phyloP scores from a whole-genome alignment of 1,140 invertebrate genomes.

The Eubasilissa regina region DNA sequence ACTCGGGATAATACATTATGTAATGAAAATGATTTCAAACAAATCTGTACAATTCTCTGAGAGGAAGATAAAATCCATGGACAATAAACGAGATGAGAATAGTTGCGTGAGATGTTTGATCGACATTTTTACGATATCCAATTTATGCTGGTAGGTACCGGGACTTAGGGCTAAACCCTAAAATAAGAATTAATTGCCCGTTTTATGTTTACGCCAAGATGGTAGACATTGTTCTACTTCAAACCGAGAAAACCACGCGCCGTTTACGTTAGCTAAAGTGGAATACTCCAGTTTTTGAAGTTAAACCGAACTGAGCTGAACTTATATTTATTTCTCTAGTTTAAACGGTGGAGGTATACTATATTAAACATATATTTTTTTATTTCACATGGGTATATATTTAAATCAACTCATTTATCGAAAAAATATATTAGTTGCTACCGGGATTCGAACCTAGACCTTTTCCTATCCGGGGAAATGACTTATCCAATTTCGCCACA shows the following conservation, averaged over 20 bases:
- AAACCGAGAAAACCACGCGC: not conserved
- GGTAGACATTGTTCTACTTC: not conserved
- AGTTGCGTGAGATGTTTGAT: not conserved
- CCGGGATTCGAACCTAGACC: too few relatives aligned
- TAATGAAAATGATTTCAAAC: not conserved
- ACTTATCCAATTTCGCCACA: too few relatives aligned
- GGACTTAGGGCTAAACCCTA: not conserved
- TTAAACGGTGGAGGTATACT: too few relatives aligned
- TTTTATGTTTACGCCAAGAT: not conserved
- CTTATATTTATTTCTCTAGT: too few relatives aligned
- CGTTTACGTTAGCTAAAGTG: not conserved
- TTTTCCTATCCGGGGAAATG: too few relatives aligned
- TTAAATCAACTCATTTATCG: too few relatives aligned
- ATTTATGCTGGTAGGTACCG: constrained; percentile 1
- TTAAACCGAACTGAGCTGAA: too few relatives aligned
- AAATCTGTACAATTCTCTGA: not conserved
- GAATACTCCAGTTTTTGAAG: too few relatives aligned
- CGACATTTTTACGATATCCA: constrained; percentile 7
- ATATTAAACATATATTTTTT: too few relatives aligned
- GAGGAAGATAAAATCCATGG: not conserved
- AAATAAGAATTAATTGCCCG: constrained; percentile 22
- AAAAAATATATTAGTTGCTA: too few relatives aligned
- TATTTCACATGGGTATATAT: too few relatives aligned
- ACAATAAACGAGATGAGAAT: not conserved
- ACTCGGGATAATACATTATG: too few relatives aligned